Evolutionary conservation across 2,113 vertebrate species (phyloP), one percentile per base, ranked within the genome.

Genomic region (Oriolus oriolus): DNA sequence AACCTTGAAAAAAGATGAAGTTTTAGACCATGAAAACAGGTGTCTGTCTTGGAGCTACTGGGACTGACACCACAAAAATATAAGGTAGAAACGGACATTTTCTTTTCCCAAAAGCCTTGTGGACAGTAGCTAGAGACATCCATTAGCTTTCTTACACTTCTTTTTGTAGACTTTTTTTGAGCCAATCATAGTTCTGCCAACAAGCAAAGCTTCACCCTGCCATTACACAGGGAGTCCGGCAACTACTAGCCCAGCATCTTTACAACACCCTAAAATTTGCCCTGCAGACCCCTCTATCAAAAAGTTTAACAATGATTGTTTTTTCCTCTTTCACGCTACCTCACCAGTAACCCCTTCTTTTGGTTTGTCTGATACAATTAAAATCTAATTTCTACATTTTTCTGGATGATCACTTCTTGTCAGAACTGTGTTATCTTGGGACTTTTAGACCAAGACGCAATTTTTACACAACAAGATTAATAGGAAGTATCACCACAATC

Each of bases 321-420:
- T 39, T 30, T 21, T 0, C 16, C 24, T 16, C 4, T 59, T 71
- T 13, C 7, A 4, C 1, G 1, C 9, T 49, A 22, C 54, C 82
- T 81, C n/a, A 77, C 44, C 2, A 1, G 20, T 20, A 78, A 61
- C 6, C 1, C 37, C n/a, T 17, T 57, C 13, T 56, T 79, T 60
- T 42, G 31, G 8, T 53, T 90, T 75, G 30, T 22, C 23, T 79
- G 60, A 86, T 22, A 50, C 11, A 53, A 74, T 26, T 57, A 57
- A 84, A 78, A 65, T 33, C 6, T 61, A 70, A 70, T 30, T 59
- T 79, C 23, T 71, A 1, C 5, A 17, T 86, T 33, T 33, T 79
- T 31, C 33, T 68, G 22, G 22, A 75, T 50, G 41, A 65, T 27
- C 7, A 59, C 47, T 68, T 84, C 42, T 54, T 78, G 11, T 66